A percentile compares a stretch with the other conserved stretches of the same genome.
These are phyloP conservation scores for Rhingia rostrata DNA, from an alignment of 2,888 invertebrate species.

Conservation along the genomic window DNA sequence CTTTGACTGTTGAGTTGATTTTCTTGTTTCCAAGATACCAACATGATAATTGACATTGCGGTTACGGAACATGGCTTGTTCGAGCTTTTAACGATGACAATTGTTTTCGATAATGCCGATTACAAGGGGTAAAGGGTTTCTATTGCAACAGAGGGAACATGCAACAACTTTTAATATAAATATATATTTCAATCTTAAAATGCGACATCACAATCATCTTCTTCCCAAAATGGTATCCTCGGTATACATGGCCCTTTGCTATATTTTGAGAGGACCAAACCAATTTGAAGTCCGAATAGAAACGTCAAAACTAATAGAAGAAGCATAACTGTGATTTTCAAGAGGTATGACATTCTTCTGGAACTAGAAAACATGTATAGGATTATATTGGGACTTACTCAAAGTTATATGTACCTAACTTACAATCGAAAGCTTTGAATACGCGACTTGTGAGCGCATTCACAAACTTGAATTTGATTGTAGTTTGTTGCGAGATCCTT, in stretches of 20 bases:
- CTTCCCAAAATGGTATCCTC: conserved; percentile 5
- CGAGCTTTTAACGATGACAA: too few relatives aligned
- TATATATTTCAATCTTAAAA: conserved; percentile 10
- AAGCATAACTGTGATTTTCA: neutral
- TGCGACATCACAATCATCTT: conserved; percentile 13
- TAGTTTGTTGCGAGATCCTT: conserved; percentile 50
- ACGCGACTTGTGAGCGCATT: conserved; percentile 53
- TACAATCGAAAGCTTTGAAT: conserved; percentile 52
- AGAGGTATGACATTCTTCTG: conserved; percentile 21
- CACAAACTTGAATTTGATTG: conserved; percentile 27
- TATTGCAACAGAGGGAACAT: too few relatives aligned
- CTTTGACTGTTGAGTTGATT: conserved; percentile 25
- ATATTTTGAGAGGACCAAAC: conserved; percentile 17
- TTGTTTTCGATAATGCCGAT: too few relatives aligned
- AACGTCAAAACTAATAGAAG: conserved; percentile 6
- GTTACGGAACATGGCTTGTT: too few relatives aligned
- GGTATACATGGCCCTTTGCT: conserved; percentile 6
- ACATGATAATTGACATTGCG: conserved; percentile 1
- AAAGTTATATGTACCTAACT: neutral
- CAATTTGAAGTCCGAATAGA: conserved; percentile 19
- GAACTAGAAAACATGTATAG: conserved; percentile 10
- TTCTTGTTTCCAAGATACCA: conserved; percentile 27
- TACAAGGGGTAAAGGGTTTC: too few relatives aligned
- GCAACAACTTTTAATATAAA: neutral
- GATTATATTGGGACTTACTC: neutral